Conservation (phyloP, 2,797 vertebrate genomes). For the Sarcoramphus papa region DNA sequence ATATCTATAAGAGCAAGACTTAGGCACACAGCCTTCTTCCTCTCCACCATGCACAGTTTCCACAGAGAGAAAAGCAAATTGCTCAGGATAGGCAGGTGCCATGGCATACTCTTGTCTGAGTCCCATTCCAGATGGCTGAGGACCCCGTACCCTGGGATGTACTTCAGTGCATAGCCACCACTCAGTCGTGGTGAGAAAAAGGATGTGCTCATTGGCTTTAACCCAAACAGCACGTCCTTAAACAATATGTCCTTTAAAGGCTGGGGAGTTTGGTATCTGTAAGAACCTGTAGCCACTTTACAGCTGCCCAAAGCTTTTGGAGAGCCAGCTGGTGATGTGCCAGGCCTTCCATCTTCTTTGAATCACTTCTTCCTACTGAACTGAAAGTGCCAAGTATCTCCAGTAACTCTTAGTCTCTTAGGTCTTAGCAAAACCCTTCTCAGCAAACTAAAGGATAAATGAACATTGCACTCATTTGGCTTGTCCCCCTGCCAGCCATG, state of each 20-base stretch:
- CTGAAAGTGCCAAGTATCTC: background rate
- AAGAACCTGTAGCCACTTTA: background rate
- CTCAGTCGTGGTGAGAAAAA: background rate
- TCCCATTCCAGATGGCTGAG: background rate
- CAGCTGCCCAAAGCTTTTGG: background rate
- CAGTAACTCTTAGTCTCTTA: background rate
- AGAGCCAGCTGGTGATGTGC: background rate
- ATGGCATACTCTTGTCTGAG: background rate
- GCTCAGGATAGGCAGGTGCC: background rate
- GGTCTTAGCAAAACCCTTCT: background rate
- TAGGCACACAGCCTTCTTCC: background rate
- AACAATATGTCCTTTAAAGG: background rate
- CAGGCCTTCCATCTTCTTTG: background rate
- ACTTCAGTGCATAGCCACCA: background rate
- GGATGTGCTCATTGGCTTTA: background rate
- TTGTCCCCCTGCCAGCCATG: background rate
- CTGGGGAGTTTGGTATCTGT: background rate
- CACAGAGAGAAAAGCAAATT: background rate
- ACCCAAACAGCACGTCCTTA: background rate
- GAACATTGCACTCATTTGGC: background rate
- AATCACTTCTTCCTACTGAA: background rate
- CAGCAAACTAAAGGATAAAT: background rate
- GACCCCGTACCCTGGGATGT: background rate
- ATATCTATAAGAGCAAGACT: background rate
- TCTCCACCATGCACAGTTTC: fast-evolving